These are phyloP conservation scores for Melanotus villosus DNA, from an alignment of 2,888 invertebrate genomes.

Conservation along the genomic window DNA sequence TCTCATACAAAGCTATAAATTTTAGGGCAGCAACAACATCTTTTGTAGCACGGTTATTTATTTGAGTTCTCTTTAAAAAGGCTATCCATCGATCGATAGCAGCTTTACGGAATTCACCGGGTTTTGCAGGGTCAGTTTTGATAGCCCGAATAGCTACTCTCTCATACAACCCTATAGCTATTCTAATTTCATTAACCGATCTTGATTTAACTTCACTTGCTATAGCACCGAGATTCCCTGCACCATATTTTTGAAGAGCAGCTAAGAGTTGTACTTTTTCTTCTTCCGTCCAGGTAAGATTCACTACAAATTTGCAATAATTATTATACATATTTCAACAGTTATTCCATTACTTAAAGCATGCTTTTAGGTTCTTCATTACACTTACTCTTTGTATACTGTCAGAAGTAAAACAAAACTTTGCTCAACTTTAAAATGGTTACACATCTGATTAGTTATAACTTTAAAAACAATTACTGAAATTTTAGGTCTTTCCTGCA, in stretches of 20 bases:
- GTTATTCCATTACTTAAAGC: too few relatives aligned
- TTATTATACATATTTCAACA: too few relatives aligned
- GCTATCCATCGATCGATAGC: slow-evolving; percentile 27
- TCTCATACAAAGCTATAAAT: slow-evolving; percentile 17
- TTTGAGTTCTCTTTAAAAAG: background rate
- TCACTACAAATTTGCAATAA: slow-evolving; percentile 19
- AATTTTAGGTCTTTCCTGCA: too few relatives aligned
- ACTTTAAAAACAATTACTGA: too few relatives aligned
- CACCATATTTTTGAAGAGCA: slow-evolving; percentile 24
- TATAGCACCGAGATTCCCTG: background rate
- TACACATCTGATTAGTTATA: too few relatives aligned
- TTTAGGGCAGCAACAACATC: slow-evolving; percentile 22
- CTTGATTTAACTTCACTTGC: background rate
- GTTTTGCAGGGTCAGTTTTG: background rate
- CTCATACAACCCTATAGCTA: slow-evolving; percentile 19
- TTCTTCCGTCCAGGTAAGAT: slow-evolving; percentile 23
- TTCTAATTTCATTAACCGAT: slow-evolving; percentile 1
- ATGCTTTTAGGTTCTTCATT: too few relatives aligned
- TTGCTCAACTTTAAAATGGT: too few relatives aligned
- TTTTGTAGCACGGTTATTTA: background rate
- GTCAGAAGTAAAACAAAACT: too few relatives aligned
- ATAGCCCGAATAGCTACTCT: slow-evolving; percentile 1
- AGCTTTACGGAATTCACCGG: background rate
- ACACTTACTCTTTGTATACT: too few relatives aligned
- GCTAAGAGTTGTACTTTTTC: slow-evolving; percentile 25